Evolutionary conservation across 2,888 invertebrate genomes (phyloP).

Genomic region (Nymphalis polychloros): DNA sequence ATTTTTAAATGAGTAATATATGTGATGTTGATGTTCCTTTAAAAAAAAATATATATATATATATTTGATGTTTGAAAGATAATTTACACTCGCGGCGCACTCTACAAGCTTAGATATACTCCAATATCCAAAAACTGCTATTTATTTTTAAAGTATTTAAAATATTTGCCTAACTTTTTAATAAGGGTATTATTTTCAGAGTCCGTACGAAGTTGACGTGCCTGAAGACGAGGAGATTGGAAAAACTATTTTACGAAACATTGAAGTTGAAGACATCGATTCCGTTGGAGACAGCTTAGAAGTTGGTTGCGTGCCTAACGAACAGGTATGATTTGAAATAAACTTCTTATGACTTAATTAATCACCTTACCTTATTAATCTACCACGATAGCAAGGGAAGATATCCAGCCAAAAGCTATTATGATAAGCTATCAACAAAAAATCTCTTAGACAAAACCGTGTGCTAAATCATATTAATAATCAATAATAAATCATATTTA

Average conservation of each 20-base stretch:
- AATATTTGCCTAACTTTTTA: not conserved
- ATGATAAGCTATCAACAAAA: too few relatives aligned
- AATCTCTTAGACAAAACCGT: too few relatives aligned
- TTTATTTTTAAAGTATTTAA: not conserved
- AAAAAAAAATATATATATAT: too few relatives aligned
- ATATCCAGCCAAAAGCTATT: too few relatives aligned
- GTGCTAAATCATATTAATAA: too few relatives aligned
- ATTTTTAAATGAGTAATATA: too few relatives aligned
- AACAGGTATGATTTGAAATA: slow-evolving; percentile 57
- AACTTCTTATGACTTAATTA: not conserved
- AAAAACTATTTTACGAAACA: slow-evolving; percentile 86
- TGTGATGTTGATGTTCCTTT: too few relatives aligned
- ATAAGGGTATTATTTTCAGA: slow-evolving; percentile 65
- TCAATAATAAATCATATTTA: too few relatives aligned
- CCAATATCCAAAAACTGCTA: not conserved
- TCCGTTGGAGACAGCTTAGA: slow-evolving; percentile 90
- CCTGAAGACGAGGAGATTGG: slow-evolving; percentile 89
- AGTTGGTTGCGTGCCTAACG: slow-evolving; percentile 83
- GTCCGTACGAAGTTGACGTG: slow-evolving; percentile 90
- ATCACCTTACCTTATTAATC: too few relatives aligned
- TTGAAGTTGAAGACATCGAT: slow-evolving; percentile 90
- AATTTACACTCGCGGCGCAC: not conserved
- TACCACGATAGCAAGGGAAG: too few relatives aligned
- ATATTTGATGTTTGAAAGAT: too few relatives aligned
- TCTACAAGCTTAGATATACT: not conserved